Conservation (phyloP, 2,888 invertebrate species). For the Acleris sparsana region DNA sequence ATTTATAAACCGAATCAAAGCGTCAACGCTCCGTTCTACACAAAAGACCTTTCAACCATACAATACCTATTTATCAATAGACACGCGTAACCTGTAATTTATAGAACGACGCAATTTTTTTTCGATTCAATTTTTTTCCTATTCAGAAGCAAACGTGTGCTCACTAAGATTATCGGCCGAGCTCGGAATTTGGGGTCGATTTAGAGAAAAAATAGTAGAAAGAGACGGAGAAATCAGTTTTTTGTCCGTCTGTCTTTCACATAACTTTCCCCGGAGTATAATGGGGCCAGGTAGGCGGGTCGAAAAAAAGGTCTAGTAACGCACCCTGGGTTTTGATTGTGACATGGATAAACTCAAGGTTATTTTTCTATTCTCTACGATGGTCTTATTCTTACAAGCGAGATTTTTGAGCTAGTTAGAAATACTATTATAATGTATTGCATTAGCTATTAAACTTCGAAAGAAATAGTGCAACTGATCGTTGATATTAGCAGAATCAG, state of each 20-base stretch:
- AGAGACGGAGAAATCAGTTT: conserved; percentile 69
- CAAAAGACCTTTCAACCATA: conserved; percentile 49
- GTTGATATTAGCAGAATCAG: too few species aligned
- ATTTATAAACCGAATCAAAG: conserved; percentile 38
- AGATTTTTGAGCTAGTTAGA: too few species aligned
- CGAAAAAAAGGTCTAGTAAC: conserved; percentile 59
- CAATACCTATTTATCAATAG: conserved; percentile 57
- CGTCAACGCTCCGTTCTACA: conserved; percentile 47
- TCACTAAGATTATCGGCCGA: conserved; percentile 62
- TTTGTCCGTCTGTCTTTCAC: conserved; percentile 70
- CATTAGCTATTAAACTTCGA: too few species aligned
- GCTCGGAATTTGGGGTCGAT: conserved; percentile 62
- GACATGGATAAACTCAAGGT: conserved; percentile 72
- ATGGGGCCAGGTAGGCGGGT: conserved; percentile 71
- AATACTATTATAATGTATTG: too few species aligned
- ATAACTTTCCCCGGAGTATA: conserved; percentile 76
- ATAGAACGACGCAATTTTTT: conserved; percentile 59
- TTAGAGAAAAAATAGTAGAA: conserved; percentile 57
- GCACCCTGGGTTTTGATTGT: conserved; percentile 65
- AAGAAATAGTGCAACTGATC: too few species aligned
- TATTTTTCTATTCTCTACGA: conserved; percentile 44
- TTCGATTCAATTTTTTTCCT: conserved; percentile 46
- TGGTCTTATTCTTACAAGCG: too few species aligned
- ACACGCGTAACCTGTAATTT: conserved; percentile 69
- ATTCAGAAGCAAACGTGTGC: conserved; percentile 54